Evolutionary conservation across 2,113 vertebrate genomes (phyloP), one percentile per base, ranked within the genome.

Genomic region (Hippocampus comes): DNA sequence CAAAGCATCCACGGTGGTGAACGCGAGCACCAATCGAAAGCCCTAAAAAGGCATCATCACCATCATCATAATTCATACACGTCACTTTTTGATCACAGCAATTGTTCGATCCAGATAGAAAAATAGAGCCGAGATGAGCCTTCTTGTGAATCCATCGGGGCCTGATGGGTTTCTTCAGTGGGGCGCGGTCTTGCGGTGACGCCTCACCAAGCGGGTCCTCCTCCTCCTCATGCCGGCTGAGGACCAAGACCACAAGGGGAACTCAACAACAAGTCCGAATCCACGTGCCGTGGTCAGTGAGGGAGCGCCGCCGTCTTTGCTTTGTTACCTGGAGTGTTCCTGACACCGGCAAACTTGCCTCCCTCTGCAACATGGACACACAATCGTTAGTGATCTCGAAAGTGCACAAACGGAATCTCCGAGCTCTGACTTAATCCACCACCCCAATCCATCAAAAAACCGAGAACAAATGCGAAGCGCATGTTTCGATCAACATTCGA

Each of bases 1-100:
- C 81, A 84, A 92, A 85, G 72, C 83, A 90, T 91, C 87, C 72
- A 79, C 78, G 81, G 10, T 75, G 76, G 17, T 68, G 82, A 90
- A 84, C 85, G 73, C 57, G 48, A 93, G 86, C 78, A 90, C 89
- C 77, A 77, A 38, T 68, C 74, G 75, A 67, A 83, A 77, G 68
- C 76, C 70, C 86, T 84, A 80, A 72, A 89, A 76, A 67, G 56
- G n/a, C 5, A 38, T 38, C 34, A 6, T 72, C 76, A 75, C 18
- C 7, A 67, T 30, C 25, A 17, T 63, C 64, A 74, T 73, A 71
- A 68, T 76, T 85, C 72, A 63, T 61, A 81, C 53, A 72, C 73
- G 38, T 83, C 53, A 79, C 68, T 64, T 72, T 73, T 73, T 30
- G 59, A 79, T 46, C 27, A 30, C 27, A n/a, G 23, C 18, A 84